phyloP scores from a whole-genome alignment of 2,888 invertebrate genomes.

The Habroteleia sp. region DNA sequence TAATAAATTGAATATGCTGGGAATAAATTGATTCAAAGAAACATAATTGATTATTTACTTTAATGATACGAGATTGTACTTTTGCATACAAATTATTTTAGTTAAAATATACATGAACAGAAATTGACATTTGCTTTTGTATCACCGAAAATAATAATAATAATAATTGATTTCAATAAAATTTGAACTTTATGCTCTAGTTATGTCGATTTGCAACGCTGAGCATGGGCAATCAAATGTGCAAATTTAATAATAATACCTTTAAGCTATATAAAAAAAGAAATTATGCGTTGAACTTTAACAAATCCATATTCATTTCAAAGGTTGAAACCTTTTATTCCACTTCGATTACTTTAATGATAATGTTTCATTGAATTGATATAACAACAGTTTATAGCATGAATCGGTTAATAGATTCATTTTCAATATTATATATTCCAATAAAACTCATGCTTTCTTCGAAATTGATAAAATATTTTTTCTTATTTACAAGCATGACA shows the following conservation, averaged over 20 bases:
- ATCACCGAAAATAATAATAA: too few relatives aligned
- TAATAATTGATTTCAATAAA: slow-evolving; percentile 24
- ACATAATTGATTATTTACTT: too few relatives aligned
- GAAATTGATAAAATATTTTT: slow-evolving; percentile 18
- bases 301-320: too few relatives aligned
- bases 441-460: slow-evolving; percentile 21
- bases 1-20: too few relatives aligned
- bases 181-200: slow-evolving; percentile 39
- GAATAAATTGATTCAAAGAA: too few relatives aligned
- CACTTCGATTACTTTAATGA: slow-evolving; percentile 1
- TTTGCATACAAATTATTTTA: too few relatives aligned
- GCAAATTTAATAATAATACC: slow-evolving; percentile 16
- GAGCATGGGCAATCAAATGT: slow-evolving; percentile 20
- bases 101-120: too few relatives aligned
- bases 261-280: slow-evolving; percentile 5
- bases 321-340: slow-evolving; percentile 14
- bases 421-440: slow-evolving; percentile 11
- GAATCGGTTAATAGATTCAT: slow-evolving; percentile 1
- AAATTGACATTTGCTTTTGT: too few relatives aligned
- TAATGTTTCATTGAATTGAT: slow-evolving; percentile 12
- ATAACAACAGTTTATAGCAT: slow-evolving; percentile 8
- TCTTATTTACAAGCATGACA: slow-evolving; percentile 46
- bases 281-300: slow-evolving; percentile 2
- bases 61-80: too few relatives aligned
- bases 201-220: slow-evolving; percentile 31